Conservation (phyloP, 2,113 vertebrate species). For the Hippocampus barbouri region DNA sequence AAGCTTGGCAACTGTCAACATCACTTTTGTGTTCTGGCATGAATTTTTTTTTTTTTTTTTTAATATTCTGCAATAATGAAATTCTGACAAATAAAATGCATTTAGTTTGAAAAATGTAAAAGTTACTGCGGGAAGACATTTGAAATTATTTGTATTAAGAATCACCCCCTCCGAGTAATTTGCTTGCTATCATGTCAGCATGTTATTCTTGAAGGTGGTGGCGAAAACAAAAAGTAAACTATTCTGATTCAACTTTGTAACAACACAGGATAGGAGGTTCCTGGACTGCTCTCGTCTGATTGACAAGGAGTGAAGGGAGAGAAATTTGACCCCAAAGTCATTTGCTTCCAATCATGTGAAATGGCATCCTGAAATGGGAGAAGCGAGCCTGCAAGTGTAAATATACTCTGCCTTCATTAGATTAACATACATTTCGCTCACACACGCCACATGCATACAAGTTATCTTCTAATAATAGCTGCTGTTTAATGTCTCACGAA, state of each 20-base stretch:
- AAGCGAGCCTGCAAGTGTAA: constrained; percentile 51
- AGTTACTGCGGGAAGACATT: not conserved
- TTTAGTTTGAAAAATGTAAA: not conserved
- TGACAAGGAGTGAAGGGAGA: constrained; percentile 57
- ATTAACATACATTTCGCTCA: constrained; percentile 49
- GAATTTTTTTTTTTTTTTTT: not conserved
- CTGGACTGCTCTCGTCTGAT: constrained; percentile 38
- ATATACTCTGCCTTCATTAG: constrained; percentile 66
- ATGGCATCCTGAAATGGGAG: constrained; percentile 62
- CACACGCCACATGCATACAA: constrained; percentile 18
- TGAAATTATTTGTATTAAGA: constrained; percentile 22
- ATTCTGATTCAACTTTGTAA: constrained; percentile 38
- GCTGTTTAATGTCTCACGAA: constrained; percentile 9
- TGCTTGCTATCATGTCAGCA: constrained; percentile 35
- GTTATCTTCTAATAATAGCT: constrained; percentile 44
- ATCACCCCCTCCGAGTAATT: constrained; percentile 16
- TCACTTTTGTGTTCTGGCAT: not conserved
- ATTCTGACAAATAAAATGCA: not conserved
- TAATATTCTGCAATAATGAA: not conserved
- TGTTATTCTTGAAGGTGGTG: constrained; percentile 39
- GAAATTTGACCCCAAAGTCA: constrained; percentile 62
- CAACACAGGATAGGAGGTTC: constrained; percentile 41
- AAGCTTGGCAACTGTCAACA: not conserved
- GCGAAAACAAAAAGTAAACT: constrained; percentile 54
- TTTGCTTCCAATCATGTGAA: constrained; percentile 73